Conservation (phyloP, 1,140 invertebrate species). For the Protaetia brevitarsis region DNA sequence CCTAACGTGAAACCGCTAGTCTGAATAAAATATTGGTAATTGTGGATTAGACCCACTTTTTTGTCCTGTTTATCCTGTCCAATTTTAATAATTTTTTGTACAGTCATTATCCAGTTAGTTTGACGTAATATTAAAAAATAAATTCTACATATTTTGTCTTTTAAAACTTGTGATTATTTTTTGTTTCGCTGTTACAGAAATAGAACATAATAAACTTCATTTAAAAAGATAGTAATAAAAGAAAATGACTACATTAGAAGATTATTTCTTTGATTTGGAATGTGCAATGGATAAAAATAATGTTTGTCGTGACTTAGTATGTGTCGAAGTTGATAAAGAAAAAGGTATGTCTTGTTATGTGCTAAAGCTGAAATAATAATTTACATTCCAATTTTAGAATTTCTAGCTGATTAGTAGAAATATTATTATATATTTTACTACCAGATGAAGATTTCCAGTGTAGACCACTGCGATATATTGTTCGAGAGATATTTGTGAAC, state of each 20-base stretch:
- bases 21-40: no score
- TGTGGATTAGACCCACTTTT: no score
- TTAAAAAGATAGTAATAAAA: conserved; percentile 34
- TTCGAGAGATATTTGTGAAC: conserved; percentile 79
- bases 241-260: conserved; percentile 57
- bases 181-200: no score
- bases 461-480: conserved; percentile 70
- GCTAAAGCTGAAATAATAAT: neutral
- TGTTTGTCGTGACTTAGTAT: conserved; percentile 64
- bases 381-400: conserved; percentile 59
- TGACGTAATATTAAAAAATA: no score
- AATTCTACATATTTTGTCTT: no score
- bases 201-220: conserved; percentile 38
- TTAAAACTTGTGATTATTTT: no score
- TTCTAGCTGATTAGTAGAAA: conserved; percentile 81
- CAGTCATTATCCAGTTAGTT: no score
- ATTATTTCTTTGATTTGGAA: conserved; percentile 86
- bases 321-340: conserved; percentile 61
- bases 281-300: conserved; percentile 78
- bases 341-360: conserved; percentile 48
- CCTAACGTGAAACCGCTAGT: no score
- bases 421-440: conserved; percentile 78
- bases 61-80: no score
- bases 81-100: no score
- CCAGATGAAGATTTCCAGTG: conserved; percentile 85